These are phyloP conservation scores for Sibirionetta formosa DNA, from an alignment of 2,797 vertebrate genomes.

Conservation along the genomic window DNA sequence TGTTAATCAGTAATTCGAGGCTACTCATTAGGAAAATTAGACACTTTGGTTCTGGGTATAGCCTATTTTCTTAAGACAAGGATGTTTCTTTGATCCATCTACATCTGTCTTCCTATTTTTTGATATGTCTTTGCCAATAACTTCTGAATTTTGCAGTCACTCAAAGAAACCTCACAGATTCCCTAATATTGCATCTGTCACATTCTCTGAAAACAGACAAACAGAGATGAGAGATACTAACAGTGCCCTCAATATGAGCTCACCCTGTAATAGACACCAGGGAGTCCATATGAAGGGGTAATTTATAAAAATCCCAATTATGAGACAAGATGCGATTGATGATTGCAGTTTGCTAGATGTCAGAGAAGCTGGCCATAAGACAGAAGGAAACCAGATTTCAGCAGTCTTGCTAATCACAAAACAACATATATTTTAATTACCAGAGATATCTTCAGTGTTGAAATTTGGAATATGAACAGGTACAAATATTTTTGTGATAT, in stretches of 20 bases:
- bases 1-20: not conserved
- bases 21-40: not conserved
- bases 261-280: not conserved
- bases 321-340: not conserved
- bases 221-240: not conserved
- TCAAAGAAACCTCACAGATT: not conserved
- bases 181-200: fast-evolving
- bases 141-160: not conserved
- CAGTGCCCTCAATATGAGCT: not conserved
- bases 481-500: not conserved
- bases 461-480: not conserved
- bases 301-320: not conserved
- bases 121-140: not conserved
- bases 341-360: not conserved
- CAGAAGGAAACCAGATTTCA: not conserved
- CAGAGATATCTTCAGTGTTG: not conserved
- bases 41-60: not conserved
- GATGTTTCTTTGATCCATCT: not conserved
- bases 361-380: not conserved
- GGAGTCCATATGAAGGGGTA: not conserved
- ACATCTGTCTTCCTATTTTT: not conserved
- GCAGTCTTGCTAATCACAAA: slow-evolving; percentile 24
- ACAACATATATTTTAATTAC: not conserved
- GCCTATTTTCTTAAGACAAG: not conserved
- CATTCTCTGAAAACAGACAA: not conserved